Evolutionary conservation across 1,140 invertebrate genomes (phyloP).

Genomic region (Sipha flava): DNA sequence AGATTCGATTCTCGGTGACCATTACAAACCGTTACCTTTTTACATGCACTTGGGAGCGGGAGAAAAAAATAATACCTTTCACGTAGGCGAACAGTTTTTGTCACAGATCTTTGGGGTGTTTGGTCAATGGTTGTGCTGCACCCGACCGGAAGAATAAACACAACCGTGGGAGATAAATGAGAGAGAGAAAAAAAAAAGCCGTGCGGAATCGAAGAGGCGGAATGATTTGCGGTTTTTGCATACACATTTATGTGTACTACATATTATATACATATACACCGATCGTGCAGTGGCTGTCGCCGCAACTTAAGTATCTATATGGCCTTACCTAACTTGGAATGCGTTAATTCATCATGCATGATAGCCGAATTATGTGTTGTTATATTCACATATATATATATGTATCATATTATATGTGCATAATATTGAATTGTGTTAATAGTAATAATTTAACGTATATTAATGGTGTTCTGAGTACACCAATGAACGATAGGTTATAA

Average conservation of each 20-base stretch:
- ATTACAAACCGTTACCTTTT: not conserved
- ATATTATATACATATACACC: not conserved
- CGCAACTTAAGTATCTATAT: too few species aligned
- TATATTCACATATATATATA: not conserved
- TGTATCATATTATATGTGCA: too few species aligned
- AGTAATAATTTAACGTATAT: not conserved
- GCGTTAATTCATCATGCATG: conserved; percentile 10
- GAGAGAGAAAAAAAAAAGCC: not conserved
- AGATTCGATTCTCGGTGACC: not conserved
- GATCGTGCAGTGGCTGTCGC: too few species aligned
- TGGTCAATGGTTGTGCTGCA: not conserved
- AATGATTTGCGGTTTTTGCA: conserved; percentile 27
- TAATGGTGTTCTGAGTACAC: not conserved
- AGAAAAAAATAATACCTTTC: not conserved
- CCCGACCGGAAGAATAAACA: conserved; percentile 20
- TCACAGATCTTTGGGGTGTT: not conserved
- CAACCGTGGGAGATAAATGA: not conserved
- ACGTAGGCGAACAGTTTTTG: not conserved
- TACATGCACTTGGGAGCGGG: too few species aligned
- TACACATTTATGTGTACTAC: not conserved
- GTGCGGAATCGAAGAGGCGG: conserved; percentile 15
- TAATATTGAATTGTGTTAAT: not conserved
- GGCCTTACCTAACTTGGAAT: not conserved
- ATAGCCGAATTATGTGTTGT: not conserved
- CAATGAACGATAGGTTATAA: too few species aligned